Base-by-base conservation (phyloP, 2,888 invertebrate species). In the Idaea aversata region DNA sequence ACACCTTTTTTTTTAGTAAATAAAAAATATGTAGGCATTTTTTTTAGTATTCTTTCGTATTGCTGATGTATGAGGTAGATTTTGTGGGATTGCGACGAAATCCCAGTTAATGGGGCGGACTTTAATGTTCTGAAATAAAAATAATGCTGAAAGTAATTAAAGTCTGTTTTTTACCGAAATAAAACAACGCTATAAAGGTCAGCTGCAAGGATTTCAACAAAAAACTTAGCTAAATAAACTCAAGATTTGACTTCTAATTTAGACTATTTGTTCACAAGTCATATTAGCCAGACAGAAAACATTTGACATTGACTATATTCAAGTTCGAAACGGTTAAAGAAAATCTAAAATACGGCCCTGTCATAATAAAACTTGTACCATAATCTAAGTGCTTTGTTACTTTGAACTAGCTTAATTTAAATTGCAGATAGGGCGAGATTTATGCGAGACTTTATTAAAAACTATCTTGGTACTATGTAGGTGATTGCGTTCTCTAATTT, bases 1-100 rank as follows among this genome's bases (percentile, higher is more conserved):
- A 75, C 65, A 67, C 61, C 62, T 69, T 73, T 74, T 76, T 79
- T 78, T 72, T 75, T 78, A 75, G 76, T 76, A 78, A 78, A 80
- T 77, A 79, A 77, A 77, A 77, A 70, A 72, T 65, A 62, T 66
- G 34, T 64, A 60, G 66, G 63, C 62, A 70, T 73, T 74, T 65
- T 68, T 61, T 65, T 59, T 57, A 61, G 61, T 38, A 63, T 36
- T 47, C 59, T 61, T 67, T 34, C 69, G 63, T 59, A 66, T 65
- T 70, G 70, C 65, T 66, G 71, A 74, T 74, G 73, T 74, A 73
- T 71, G 61, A 61, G 71, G 63, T 65, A 70, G 72, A 70, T 70
- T 70, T 59, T 59, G 63, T 36, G 61, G 70, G 72, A 67, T 72
- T 67, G 61, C 61, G 47, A 25, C 66, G 67, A 63, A 71, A 71